Conservation (phyloP, 1,140 invertebrate genomes). For the Drosophila equinoxialis region DNA sequence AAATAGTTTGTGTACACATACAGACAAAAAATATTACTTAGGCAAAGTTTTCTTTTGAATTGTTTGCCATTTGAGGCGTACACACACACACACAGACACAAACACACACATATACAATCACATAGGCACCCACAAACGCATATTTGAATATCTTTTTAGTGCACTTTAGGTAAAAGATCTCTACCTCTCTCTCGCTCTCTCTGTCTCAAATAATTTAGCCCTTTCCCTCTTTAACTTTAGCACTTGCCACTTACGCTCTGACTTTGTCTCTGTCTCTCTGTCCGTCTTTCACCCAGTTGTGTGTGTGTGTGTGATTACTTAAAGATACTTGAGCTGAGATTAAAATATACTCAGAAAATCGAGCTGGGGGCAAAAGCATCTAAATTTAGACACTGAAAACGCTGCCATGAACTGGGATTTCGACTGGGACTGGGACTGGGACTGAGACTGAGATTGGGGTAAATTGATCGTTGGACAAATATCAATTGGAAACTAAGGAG, state of each 20-base stretch:
- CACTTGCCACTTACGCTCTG: neutral
- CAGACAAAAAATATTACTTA: neutral
- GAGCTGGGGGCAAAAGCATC: constrained; percentile 23
- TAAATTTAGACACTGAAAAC: constrained; percentile 54
- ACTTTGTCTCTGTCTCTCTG: neutral
- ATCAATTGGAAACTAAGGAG: neutral
- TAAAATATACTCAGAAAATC: constrained; percentile 41
- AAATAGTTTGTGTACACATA: neutral
- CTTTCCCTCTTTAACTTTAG: neutral
- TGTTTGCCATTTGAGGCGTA: constrained; percentile 35
- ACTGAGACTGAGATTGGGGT: neutral
- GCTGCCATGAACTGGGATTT: neutral
- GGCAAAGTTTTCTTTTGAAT: constrained; percentile 36
- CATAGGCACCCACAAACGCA: neutral
- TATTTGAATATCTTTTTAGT: constrained; percentile 5
- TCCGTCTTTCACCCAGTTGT: neutral
- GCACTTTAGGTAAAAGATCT: constrained; percentile 4
- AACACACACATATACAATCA: neutral
- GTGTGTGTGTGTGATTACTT: neutral
- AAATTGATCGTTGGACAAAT: constrained; percentile 12
- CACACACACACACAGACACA: neutral
- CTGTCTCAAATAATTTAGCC: neutral
- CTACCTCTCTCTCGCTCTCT: neutral
- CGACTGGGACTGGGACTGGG: neutral
- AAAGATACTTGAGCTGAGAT: constrained; percentile 56